Evolutionary conservation across 2,797 vertebrate genomes (phyloP).

Genomic region (Philypnodon macrostomus): DNA sequence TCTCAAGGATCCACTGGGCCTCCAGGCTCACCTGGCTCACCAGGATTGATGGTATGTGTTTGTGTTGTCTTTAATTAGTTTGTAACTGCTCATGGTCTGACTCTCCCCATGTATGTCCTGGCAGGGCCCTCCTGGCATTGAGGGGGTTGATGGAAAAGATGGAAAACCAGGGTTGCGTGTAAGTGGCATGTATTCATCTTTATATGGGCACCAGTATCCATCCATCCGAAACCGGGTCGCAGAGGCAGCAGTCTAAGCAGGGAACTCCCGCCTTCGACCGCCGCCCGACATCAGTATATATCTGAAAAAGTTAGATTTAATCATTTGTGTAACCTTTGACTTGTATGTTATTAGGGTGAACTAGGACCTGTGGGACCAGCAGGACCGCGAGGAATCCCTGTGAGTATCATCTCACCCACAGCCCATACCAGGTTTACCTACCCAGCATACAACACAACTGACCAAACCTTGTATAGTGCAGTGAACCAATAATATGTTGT

Average conservation of each 20-base stretch:
- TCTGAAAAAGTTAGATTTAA: no score
- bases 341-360: conserved; percentile 79
- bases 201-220: background rate
- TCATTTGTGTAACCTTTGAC: conserved; percentile 2
- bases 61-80: conserved; percentile 8
- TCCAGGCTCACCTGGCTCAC: conserved; percentile 82
- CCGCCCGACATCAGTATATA: no score
- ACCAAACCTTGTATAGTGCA: no score
- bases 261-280: no score
- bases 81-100: background rate
- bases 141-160: conserved; percentile 90
- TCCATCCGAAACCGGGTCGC: no score
- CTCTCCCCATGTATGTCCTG: conserved; percentile 16
- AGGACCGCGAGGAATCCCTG: conserved; percentile 88
- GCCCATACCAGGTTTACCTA: no score
- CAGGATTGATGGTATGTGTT: conserved; percentile 83
- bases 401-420: conserved; percentile 70
- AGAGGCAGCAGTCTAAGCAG: no score
- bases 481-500: no score
- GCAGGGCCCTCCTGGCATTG: conserved; percentile 88
- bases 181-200: conserved; percentile 36
- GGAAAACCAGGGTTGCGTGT: conserved; percentile 90
- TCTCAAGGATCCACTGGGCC: conserved; percentile 83
- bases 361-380: conserved; percentile 79
- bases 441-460: no score